Percentiles rank a stretch among this genome's conserved stretches.
phyloP scores from a whole-genome alignment of 1,140 invertebrate genomes.

The Bombus picipes region DNA sequence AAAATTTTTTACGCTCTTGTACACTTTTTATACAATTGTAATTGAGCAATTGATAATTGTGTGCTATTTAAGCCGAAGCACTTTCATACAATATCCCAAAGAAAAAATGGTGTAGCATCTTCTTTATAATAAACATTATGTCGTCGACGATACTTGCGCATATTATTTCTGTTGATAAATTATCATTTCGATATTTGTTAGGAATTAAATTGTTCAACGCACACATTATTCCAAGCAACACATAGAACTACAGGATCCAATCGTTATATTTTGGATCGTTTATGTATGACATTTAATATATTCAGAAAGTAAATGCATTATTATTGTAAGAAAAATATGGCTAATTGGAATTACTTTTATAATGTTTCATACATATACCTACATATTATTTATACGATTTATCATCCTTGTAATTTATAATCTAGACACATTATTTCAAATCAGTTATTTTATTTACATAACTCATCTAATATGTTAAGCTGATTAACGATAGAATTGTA shows the following conservation, averaged over 20 bases:
- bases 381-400: conserved; percentile 25
- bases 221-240: neutral
- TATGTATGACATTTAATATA: conserved; percentile 26
- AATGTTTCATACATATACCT: conserved; percentile 35
- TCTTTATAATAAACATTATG: conserved; percentile 72
- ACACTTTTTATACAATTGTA: conserved; percentile 74
- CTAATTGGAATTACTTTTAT: conserved; percentile 43
- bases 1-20: conserved; percentile 72
- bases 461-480: neutral
- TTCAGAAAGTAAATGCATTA: conserved; percentile 14
- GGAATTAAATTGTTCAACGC: neutral
- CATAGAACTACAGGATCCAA: no score
- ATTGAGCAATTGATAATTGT: conserved; percentile 67
- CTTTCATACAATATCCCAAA: conserved; percentile 76
- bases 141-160: conserved; percentile 49
- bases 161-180: neutral
- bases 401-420: conserved; percentile 1
- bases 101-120: conserved; percentile 75
- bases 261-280: neutral
- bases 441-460: conserved; percentile 12
- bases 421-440: conserved; percentile 2
- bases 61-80: conserved; percentile 68
- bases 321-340: conserved; percentile 13
- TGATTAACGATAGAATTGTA: neutral
- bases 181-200: neutral